Conservation (phyloP, 2,888 invertebrate genomes). For the Ephialtes manifestator region DNA sequence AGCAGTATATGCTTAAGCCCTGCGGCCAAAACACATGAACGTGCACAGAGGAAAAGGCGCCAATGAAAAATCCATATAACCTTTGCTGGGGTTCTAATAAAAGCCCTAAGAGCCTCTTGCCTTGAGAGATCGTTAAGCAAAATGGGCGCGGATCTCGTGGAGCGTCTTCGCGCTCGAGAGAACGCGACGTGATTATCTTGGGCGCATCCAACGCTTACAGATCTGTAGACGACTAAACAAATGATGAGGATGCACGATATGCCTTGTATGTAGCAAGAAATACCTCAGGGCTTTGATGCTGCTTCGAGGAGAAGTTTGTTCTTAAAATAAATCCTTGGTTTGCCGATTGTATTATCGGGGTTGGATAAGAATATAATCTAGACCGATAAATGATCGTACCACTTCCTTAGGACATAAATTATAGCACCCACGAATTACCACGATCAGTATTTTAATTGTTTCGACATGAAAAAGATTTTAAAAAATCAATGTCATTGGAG, state of each 20-base stretch:
- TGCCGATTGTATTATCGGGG: neutral
- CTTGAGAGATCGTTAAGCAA: slow-evolving; percentile 34
- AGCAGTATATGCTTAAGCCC: neutral
- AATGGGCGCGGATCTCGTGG: slow-evolving; percentile 31
- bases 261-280: neutral
- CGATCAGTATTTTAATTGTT: too few species aligned
- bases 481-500: neutral
- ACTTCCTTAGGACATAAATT: too few species aligned
- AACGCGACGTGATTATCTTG: slow-evolving; percentile 28
- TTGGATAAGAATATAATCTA: too few species aligned
- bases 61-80: slow-evolving; percentile 41
- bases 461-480: neutral
- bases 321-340: neutral
- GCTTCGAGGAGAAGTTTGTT: neutral
- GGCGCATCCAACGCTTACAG: slow-evolving; percentile 24
- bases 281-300: slow-evolving; percentile 7
- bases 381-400: too few species aligned
- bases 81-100: neutral
- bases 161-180: slow-evolving; percentile 34
- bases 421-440: too few species aligned
- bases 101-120: neutral
- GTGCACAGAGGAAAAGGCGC: slow-evolving; percentile 24
- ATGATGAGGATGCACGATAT: neutral
- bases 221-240: slow-evolving; percentile 10
- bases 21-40: slow-evolving; percentile 6